Percentiles rank a stretch among this genome's conserved stretches.
Evolutionary conservation across 2,113 vertebrate genomes (phyloP).

Genomic region (Cottus gobio): DNA sequence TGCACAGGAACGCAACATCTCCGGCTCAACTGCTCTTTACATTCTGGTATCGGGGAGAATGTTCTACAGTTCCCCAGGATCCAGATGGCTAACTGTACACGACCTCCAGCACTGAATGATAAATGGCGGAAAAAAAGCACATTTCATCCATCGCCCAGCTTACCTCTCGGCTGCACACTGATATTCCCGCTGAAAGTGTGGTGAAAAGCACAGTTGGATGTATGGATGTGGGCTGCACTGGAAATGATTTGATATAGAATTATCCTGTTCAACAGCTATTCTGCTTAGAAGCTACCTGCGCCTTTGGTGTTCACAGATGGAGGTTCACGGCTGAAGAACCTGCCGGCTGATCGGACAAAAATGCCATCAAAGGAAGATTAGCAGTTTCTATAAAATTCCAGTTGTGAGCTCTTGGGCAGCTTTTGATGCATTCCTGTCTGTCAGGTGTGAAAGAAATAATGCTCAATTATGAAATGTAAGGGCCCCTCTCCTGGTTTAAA

Average conservation of each 20-base stretch:
- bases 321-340: slow-evolving; percentile 44
- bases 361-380: slow-evolving; percentile 49
- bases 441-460: slow-evolving; percentile 15
- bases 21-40: slow-evolving; percentile 66
- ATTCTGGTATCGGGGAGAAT: slow-evolving; percentile 75
- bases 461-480: slow-evolving; percentile 20
- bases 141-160: slow-evolving; percentile 78
- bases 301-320: slow-evolving; percentile 52
- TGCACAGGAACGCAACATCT: slow-evolving; percentile 17
- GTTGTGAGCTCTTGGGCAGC: slow-evolving; percentile 18
- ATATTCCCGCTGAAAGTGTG: slow-evolving; percentile 73
- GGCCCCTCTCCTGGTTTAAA: slow-evolving; percentile 14
- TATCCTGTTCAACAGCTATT: slow-evolving; percentile 48
- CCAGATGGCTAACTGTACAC: slow-evolving; percentile 83
- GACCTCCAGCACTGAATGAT: slow-evolving; percentile 84
- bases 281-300: slow-evolving; percentile 52
- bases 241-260: slow-evolving; percentile 60
- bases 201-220: slow-evolving; percentile 66
- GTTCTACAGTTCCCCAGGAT: slow-evolving; percentile 82
- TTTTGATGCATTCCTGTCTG: slow-evolving; percentile 33
- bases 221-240: slow-evolving; percentile 57
- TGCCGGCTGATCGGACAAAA: slow-evolving; percentile 45
- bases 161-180: slow-evolving; percentile 72
- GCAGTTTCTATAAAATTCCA: slow-evolving; percentile 4
- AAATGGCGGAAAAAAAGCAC: slow-evolving; percentile 78